Evolutionary conservation across 1,140 invertebrate genomes (phyloP), one percentile per base, ranked within the genome.

Genomic region (Archivesica marissinica): DNA sequence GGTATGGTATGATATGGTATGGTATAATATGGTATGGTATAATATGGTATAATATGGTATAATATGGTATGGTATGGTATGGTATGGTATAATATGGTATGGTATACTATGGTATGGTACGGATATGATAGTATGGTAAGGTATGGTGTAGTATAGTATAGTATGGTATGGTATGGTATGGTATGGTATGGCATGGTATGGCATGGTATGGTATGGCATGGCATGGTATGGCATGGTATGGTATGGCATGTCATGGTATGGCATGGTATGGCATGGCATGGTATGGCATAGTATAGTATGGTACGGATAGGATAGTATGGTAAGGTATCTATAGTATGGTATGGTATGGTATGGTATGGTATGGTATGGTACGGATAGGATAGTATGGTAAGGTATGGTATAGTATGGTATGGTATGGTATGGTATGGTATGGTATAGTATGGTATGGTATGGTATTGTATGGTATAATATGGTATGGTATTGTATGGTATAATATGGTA

Each of bases 51-150:
- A 54, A 54, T 59, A 84, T 84, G 68, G 81, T 76, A 76, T 76
- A 44, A 47, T 81, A 64, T 64, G 74, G 76, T 39, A 78, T 64
- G 56, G 76, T 78, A 83, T 84, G 78, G 85, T 87, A 76, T 89
- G 86, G 85, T 87, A 89, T 86, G 86, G 81, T 88, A 88, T 89
- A 84, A 78, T 88, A 86, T 86, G 84, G 82, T 89, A 88, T 88
- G 86, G 86, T 86, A 77, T 86, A 74, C 78, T 83, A 83, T 86
- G 79, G 70, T 77, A 83, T 83, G 79, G 85, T n/a, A n/a, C n/a
- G n/a, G n/a, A n/a, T n/a, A n/a, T n/a, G 88, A 86, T 88, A 84
- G 86, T 86, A 88, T 89, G 84, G 86, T 86, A 88, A 88, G 86
- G 86, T 82, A 83, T 83, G 85, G 85, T 86, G 79, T 86, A 78